phyloP scores from a whole-genome alignment of 2,113 vertebrate species.

The Gambusia affinis region DNA sequence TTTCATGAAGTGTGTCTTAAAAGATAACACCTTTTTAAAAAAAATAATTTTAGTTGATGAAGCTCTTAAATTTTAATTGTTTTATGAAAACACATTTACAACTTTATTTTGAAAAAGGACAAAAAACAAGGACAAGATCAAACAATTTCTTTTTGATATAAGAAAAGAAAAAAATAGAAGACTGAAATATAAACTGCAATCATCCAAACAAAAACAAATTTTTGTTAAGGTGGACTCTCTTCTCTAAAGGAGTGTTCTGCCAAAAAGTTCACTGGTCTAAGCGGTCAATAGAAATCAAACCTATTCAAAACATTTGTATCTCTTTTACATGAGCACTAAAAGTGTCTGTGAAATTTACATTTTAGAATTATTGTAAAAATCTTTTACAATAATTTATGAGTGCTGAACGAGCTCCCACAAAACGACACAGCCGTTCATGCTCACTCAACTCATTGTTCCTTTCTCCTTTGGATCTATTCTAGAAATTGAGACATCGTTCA shows the following conservation, averaged over 20 bases:
- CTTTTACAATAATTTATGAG: not conserved
- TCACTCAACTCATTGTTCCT: not conserved
- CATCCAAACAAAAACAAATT: not conserved
- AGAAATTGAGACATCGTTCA: not conserved
- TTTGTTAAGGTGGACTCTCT: not conserved
- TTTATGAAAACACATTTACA: not conserved
- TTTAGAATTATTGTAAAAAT: not conserved
- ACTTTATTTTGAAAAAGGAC: not conserved
- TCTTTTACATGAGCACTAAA: not conserved
- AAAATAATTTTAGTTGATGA: not conserved
- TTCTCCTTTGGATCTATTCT: not conserved
- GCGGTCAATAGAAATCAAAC: too few relatives aligned
- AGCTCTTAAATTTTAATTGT: not conserved
- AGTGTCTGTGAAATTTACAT: not conserved
- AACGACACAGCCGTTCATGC: not conserved
- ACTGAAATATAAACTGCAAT: not conserved
- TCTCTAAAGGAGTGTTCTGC: not conserved
- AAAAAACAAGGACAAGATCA: not conserved
- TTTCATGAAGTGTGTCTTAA: not conserved
- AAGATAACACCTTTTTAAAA: not conserved
- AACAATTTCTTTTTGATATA: not conserved
- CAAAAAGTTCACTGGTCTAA: not conserved
- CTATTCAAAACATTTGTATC: too few relatives aligned
- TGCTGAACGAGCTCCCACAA: not conserved
- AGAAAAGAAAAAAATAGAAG: not conserved